phyloP scores from a whole-genome alignment of 2,888 invertebrate species.

The Adela reaumurella region DNA sequence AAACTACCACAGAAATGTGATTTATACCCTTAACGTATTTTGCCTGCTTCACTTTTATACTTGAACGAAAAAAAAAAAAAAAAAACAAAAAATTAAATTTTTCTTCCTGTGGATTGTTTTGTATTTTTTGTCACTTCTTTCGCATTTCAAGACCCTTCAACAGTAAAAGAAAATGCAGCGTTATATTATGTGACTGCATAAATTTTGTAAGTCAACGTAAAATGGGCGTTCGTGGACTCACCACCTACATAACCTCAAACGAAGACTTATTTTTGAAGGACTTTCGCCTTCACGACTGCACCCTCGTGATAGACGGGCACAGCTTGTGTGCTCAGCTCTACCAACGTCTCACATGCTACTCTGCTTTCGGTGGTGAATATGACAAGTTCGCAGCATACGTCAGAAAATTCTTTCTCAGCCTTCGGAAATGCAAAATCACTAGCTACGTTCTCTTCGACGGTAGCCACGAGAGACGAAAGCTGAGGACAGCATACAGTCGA shows the following conservation, averaged over 20 bases:
- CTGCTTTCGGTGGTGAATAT: slow-evolving; percentile 84
- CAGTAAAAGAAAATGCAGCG: too few relatives aligned
- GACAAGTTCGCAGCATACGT: slow-evolving; percentile 67
- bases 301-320: slow-evolving; percentile 77
- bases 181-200: background rate
- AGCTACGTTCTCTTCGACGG: slow-evolving; percentile 80
- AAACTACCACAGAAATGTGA: background rate
- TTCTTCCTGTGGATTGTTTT: too few relatives aligned
- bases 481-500: slow-evolving; percentile 61
- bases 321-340: slow-evolving; percentile 72
- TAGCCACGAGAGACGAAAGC: slow-evolving; percentile 67
- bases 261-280: slow-evolving; percentile 62
- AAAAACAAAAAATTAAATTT: too few relatives aligned
- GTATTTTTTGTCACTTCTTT: too few relatives aligned
- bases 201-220: background rate
- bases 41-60: too few relatives aligned
- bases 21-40: background rate
- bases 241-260: slow-evolving; percentile 69
- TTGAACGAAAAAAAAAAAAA: too few relatives aligned
- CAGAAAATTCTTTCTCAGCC: slow-evolving; percentile 63
- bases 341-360: slow-evolving; percentile 54
- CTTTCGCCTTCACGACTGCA: slow-evolving; percentile 62
- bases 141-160: too few relatives aligned
- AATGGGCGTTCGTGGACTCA: slow-evolving; percentile 86
- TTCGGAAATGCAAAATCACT: slow-evolving; percentile 66